Evolutionary conservation across 2,797 vertebrate genomes (phyloP).

Genomic region (Poliocrania exsul): DNA sequence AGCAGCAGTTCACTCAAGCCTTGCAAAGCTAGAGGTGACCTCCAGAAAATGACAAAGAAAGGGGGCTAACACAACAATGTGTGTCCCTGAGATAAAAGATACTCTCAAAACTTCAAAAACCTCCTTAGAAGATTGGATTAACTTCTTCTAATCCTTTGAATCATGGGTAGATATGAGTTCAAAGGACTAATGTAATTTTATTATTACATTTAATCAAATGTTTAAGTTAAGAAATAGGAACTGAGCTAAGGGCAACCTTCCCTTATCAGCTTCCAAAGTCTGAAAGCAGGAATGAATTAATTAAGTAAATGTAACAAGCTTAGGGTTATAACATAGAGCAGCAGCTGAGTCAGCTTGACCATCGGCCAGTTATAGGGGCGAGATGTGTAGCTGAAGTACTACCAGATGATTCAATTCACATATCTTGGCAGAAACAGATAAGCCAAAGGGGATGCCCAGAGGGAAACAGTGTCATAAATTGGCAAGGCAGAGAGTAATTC

Average conservation of each 20-base stretch:
- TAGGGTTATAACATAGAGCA: constrained; percentile 33
- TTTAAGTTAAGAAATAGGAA: constrained; percentile 55
- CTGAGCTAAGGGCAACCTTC: constrained; percentile 37
- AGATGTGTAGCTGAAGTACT: constrained; percentile 42
- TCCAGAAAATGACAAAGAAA: constrained; percentile 1
- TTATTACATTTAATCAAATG: constrained; percentile 58
- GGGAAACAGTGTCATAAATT: constrained; percentile 39
- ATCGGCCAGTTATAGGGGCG: background rate
- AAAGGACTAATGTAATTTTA: constrained; percentile 61
- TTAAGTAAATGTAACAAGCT: constrained; percentile 52
- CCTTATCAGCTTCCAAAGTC: constrained; percentile 23
- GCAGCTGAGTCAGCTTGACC: constrained; percentile 57
- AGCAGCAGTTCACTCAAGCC: background rate
- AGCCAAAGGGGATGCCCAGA: constrained; percentile 24
- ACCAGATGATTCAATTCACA: constrained; percentile 52
- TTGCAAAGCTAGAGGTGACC: background rate
- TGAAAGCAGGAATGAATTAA: constrained; percentile 59
- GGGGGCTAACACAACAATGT: background rate
- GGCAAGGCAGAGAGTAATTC: constrained; percentile 21
- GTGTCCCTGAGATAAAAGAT: background rate
- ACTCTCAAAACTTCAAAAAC: constrained; percentile 23
- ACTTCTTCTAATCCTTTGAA: constrained; percentile 26
- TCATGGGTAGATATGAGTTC: constrained; percentile 35
- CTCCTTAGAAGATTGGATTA: constrained; percentile 33
- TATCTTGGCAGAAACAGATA: constrained; percentile 47